Evolutionary conservation across 2,797 vertebrate genomes (phyloP).

Genomic region (Melanotaenia parkinsoni): DNA sequence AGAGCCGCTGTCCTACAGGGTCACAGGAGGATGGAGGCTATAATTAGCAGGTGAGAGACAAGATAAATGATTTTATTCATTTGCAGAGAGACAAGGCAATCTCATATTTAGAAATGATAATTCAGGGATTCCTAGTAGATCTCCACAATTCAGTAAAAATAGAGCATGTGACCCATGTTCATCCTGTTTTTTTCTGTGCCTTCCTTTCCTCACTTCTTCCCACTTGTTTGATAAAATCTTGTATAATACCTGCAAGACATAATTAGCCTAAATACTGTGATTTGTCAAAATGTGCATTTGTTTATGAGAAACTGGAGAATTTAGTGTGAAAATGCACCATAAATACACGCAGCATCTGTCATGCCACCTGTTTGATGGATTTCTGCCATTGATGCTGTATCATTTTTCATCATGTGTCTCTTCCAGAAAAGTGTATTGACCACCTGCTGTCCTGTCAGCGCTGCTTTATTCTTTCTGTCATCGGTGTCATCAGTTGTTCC

Average conservation of each 20-base stretch:
- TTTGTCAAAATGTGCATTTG: neutral
- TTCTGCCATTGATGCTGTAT: slow-evolving; percentile 14
- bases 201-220: neutral
- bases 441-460: slow-evolving; percentile 42
- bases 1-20: too few relatives aligned
- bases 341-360: slow-evolving; percentile 31
- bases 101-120: neutral
- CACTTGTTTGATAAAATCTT: neutral
- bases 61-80: too few relatives aligned
- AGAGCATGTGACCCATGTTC: neutral
- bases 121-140: neutral
- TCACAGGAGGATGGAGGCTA: too few relatives aligned
- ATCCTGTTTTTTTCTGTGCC: neutral
- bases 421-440: slow-evolving; percentile 17
- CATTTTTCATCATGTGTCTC: slow-evolving; percentile 25
- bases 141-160: neutral
- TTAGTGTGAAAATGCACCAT: neutral
- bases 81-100: too few relatives aligned
- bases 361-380: slow-evolving; percentile 27
- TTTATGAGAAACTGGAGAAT: neutral
- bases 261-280: neutral
- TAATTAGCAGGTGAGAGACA: too few relatives aligned
- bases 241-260: neutral
- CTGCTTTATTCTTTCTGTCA: slow-evolving; percentile 44
- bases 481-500: slow-evolving; percentile 46